Percentiles rank a stretch among this genome's conserved stretches.
These are phyloP conservation scores for Onychostruthus taczanowskii DNA, from an alignment of 2,113 vertebrate genomes.

Conservation along the genomic window DNA sequence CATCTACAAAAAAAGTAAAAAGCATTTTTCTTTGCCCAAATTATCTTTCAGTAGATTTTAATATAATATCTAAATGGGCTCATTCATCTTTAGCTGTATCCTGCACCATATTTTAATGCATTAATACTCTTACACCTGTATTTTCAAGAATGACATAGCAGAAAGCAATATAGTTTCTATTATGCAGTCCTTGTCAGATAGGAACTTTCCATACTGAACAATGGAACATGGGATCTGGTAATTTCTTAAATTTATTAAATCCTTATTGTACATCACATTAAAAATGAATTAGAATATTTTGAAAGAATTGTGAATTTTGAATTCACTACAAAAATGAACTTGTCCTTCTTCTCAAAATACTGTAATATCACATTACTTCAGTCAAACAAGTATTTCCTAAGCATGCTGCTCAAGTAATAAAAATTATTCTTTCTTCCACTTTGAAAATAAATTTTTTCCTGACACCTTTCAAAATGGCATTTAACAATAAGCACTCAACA, in stretches of 20 bases:
- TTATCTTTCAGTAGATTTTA: background rate
- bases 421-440: background rate
- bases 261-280: background rate
- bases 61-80: background rate
- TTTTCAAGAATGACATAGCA: background rate
- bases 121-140: background rate
- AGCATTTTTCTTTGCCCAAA: background rate
- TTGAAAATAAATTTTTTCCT: background rate
- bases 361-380: background rate
- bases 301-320: background rate
- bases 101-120: background rate
- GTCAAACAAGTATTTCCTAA: background rate
- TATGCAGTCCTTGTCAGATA: background rate
- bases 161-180: background rate
- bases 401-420: background rate
- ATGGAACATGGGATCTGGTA: background rate
- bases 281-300: background rate
- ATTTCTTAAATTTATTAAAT: background rate
- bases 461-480: background rate
- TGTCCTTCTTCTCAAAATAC: background rate
- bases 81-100: background rate
- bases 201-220: background rate
- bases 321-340: background rate
- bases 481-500: background rate
- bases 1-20: background rate